Conservation (phyloP, 2,888 invertebrate species). For the Eupithecia pulchellata region DNA sequence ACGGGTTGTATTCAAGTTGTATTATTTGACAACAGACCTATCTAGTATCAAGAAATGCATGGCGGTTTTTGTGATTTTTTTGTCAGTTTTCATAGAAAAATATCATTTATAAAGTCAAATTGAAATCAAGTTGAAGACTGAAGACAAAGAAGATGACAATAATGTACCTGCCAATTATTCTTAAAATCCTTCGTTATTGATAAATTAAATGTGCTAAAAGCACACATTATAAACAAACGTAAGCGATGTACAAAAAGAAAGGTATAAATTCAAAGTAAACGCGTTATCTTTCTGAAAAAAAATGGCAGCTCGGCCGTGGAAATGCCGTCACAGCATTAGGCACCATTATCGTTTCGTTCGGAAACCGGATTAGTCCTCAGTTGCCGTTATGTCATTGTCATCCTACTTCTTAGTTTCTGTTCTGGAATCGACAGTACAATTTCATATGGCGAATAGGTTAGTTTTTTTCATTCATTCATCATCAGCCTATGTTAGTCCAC, state of each 20-base stretch:
- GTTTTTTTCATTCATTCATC: too few species aligned
- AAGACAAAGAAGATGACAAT: not conserved
- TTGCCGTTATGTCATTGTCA: slow-evolving; percentile 37
- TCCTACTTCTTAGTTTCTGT: slow-evolving; percentile 15
- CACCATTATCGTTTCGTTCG: slow-evolving; percentile 37
- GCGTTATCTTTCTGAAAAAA: slow-evolving; percentile 17
- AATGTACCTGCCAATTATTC: not conserved
- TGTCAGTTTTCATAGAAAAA: not conserved
- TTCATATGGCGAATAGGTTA: not conserved
- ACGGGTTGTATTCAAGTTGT: slow-evolving; percentile 16
- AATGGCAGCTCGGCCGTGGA: slow-evolving; percentile 1
- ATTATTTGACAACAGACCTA: slow-evolving; percentile 17
- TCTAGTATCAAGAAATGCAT: slow-evolving; percentile 16
- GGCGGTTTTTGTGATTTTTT: not conserved
- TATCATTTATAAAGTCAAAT: not conserved
- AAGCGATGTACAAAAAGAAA: too few species aligned
- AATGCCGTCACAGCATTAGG: slow-evolving; percentile 32
- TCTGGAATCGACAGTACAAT: slow-evolving; percentile 25
- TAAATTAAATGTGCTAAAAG: not conserved
- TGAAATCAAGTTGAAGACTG: not conserved
- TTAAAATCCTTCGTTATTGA: not conserved
- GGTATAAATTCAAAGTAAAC: slow-evolving; percentile 6
- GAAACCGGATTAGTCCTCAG: slow-evolving; percentile 34
- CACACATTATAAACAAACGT: not conserved
- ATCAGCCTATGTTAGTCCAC: too few species aligned